Percentiles rank a stretch among this genome's conserved stretches.
Evolutionary conservation across 2,888 invertebrate species (phyloP).

Genomic region (Timema podura): DNA sequence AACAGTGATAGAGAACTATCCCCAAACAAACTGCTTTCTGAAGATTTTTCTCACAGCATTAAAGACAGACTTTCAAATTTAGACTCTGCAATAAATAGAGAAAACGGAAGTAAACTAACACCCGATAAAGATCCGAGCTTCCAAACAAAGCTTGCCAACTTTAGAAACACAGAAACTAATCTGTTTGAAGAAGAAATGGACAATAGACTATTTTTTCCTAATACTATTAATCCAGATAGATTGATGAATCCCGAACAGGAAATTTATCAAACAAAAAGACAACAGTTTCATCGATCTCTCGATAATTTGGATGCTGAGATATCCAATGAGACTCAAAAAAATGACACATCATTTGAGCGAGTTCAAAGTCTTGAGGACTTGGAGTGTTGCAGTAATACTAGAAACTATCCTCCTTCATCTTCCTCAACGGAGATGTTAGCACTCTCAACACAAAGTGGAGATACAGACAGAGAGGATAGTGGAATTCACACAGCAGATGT

Average conservation of each 20-base stretch:
- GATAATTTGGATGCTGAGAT: slow-evolving; percentile 61
- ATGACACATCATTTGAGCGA: slow-evolving; percentile 54
- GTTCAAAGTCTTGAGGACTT: slow-evolving; percentile 61
- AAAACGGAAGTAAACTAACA: slow-evolving; percentile 26
- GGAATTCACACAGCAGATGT: slow-evolving; percentile 77
- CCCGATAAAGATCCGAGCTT: slow-evolving; percentile 31
- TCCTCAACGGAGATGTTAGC: slow-evolving; percentile 56
- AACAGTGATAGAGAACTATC: slow-evolving; percentile 14
- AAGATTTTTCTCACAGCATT: slow-evolving; percentile 27
- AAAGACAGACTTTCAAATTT: slow-evolving; percentile 27
- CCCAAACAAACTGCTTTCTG: not conserved
- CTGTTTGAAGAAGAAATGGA: no score
- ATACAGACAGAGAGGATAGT: slow-evolving; percentile 71
- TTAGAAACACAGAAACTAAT: slow-evolving; percentile 24
- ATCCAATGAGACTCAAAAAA: slow-evolving; percentile 38
- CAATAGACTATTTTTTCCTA: not conserved
- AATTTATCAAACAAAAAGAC: slow-evolving; percentile 41
- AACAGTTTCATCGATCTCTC: slow-evolving; percentile 56
- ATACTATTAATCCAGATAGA: slow-evolving; percentile 42
- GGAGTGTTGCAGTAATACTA: slow-evolving; percentile 45
- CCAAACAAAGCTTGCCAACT: slow-evolving; percentile 31
- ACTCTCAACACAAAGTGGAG: slow-evolving; percentile 50
- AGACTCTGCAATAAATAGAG: slow-evolving; percentile 24
- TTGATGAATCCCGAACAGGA: slow-evolving; percentile 56
- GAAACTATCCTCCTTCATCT: slow-evolving; percentile 52